These are phyloP conservation scores for Brachionus paranguensis DNA, from an alignment of 1,140 invertebrate genomes.

Conservation along the genomic window DNA sequence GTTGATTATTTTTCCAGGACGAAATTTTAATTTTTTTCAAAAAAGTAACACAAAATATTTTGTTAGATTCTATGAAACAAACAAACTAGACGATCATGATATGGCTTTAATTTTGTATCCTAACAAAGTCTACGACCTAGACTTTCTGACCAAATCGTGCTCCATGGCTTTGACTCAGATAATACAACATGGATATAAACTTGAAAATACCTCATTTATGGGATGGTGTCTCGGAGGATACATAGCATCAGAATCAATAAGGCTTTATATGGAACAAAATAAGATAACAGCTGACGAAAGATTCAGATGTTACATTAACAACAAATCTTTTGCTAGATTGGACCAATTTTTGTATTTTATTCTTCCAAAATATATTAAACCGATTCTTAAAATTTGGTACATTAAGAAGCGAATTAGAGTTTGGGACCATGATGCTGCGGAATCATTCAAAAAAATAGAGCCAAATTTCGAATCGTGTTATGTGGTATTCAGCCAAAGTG, in stretches of 20 bases:
- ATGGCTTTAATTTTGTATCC: slow-evolving; percentile 25
- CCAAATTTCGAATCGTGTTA: not conserved
- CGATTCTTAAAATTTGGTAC: not conserved
- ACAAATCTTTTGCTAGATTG: slow-evolving; percentile 14
- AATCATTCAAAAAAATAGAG: slow-evolving; percentile 8
- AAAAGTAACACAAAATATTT: slow-evolving; percentile 11
- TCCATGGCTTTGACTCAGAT: slow-evolving; percentile 17
- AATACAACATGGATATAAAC: not conserved
- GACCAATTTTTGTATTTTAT: slow-evolving; percentile 38
- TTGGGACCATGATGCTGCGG: not conserved
- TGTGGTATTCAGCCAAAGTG: not conserved
- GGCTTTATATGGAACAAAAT: not conserved
- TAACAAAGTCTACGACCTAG: not conserved
- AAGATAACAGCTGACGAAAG: not conserved
- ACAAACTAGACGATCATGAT: not conserved
- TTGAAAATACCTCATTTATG: slow-evolving; percentile 18
- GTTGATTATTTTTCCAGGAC: slow-evolving; percentile 28
- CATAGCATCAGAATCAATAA: slow-evolving; percentile 12
- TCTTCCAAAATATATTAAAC: not conserved
- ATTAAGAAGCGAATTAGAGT: slow-evolving; percentile 8
- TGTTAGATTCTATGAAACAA: slow-evolving; percentile 22
- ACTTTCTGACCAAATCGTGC: slow-evolving; percentile 15
- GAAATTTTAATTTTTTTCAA: slow-evolving; percentile 37
- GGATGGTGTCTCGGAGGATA: slow-evolving; percentile 35
- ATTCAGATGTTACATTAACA: slow-evolving; percentile 27